Evolutionary conservation across 1,140 invertebrate genomes (phyloP).

Genomic region (Brachionus angularis): DNA sequence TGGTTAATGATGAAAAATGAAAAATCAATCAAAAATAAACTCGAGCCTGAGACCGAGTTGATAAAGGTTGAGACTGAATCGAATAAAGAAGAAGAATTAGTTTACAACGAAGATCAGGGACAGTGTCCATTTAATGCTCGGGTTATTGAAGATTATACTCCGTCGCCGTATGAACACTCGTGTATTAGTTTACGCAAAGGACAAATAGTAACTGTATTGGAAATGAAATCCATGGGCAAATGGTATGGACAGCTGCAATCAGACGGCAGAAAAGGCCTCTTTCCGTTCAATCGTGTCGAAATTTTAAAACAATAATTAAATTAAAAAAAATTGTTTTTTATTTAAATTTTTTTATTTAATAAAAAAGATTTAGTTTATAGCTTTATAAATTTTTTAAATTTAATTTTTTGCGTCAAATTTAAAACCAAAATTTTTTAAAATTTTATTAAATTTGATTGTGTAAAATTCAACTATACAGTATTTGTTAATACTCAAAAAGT

Average conservation of each 20-base stretch:
- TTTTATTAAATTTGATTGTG: no score
- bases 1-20: neutral
- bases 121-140: slow-evolving; percentile 24
- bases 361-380: no score
- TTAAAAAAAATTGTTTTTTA: slow-evolving; percentile 1
- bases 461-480: no score
- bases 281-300: slow-evolving; percentile 43
- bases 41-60: no score
- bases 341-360: neutral
- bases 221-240: slow-evolving; percentile 42
- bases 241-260: slow-evolving; percentile 19
- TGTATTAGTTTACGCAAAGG: slow-evolving; percentile 27
- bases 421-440: no score
- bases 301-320: neutral
- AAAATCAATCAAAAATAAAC: neutral
- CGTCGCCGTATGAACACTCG: slow-evolving; percentile 35
- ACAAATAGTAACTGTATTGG: slow-evolving; percentile 26
- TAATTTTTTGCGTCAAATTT: no score
- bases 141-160: slow-evolving; percentile 39
- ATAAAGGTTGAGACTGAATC: no score
- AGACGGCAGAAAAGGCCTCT: slow-evolving; percentile 27
- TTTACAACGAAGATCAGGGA: neutral
- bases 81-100: slow-evolving; percentile 2
- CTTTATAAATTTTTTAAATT: no score
- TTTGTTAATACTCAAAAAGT: no score